Base-by-base conservation (phyloP, 2,888 invertebrate species). In the Cylloceria caligata region DNA sequence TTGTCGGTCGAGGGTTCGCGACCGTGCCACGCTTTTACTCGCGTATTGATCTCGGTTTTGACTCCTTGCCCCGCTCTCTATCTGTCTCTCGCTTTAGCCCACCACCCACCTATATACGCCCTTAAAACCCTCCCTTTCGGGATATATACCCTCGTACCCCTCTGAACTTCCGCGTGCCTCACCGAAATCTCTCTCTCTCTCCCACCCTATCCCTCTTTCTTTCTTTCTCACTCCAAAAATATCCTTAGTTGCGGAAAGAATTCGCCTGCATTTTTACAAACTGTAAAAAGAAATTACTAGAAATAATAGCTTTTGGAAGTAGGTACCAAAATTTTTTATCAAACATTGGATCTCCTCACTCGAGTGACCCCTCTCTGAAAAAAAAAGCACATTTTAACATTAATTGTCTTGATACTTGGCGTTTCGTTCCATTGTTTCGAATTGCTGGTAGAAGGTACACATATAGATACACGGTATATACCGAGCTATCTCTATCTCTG, bases 1-100 rank as follows among this genome's bases (percentile, higher is more conserved):
- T 87, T 81, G 84, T 87, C 84, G 89, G 87, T 86, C 87, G 86
- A 85, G 86, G 83, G 83, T 88, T 88, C 87, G 88, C 88, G 87
- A 88, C 86, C 88, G 86, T 88, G 87, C 88, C 85, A 88, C 79
- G 87, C 88, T 90, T 88, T 89, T 86, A 88, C 85, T 76, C 78
- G 75, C 83, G 85, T 86, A 86, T 86, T 86, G 85, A 86, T 86
- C 84, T 84, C 60, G 64, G 45, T 77, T 77, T 72, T 81, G 80
- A 75, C 81, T 84, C 83, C 80, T 79, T 81, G 72, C 80, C 83
- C 76, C 78, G 57, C 81, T 67, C 30, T 30, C 30, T 57, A n/a
- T 57, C 30, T 57, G n/a, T 57, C 57, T 57, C 57, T 57, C 57
- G 27, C 30, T 57, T 30, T 45, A 49, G 36, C 62, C 68, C 57